phyloP scores from a whole-genome alignment of 2,797 vertebrate genomes.

The Esox masquinongy region DNA sequence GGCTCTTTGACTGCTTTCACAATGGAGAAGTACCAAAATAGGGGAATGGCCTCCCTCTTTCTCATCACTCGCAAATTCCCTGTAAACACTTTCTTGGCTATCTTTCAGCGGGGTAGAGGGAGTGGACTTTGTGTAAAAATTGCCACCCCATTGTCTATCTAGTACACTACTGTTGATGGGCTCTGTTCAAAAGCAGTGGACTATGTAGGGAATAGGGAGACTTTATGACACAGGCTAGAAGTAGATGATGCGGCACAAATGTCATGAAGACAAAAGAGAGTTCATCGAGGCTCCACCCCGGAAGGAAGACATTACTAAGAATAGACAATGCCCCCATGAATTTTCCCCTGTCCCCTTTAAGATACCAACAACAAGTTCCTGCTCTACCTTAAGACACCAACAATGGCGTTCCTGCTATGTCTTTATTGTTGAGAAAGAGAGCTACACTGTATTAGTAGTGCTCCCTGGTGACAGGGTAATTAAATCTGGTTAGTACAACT shows the following conservation, averaged over 20 bases:
- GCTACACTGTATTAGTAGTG: background rate
- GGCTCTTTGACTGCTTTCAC: background rate
- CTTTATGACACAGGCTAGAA: background rate
- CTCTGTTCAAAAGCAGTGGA: background rate
- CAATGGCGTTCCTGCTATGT: too few relatives aligned
- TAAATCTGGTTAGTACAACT: background rate
- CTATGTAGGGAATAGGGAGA: background rate
- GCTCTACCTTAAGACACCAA: background rate
- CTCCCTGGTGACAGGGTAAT: background rate
- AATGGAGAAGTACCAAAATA: background rate
- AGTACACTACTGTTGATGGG: background rate
- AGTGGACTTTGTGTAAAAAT: background rate
- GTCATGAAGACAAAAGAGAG: background rate
- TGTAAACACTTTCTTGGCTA: background rate
- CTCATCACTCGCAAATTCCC: background rate
- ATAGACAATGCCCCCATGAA: conserved; percentile 31
- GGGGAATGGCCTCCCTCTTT: background rate
- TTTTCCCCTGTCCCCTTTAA: conserved; percentile 34
- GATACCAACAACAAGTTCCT: conserved; percentile 28
- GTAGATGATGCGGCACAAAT: background rate
- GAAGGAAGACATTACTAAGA: conserved; percentile 36
- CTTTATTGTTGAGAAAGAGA: background rate
- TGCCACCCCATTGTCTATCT: too few relatives aligned
- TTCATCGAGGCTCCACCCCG: background rate
- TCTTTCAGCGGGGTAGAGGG: background rate